Percentiles rank a stretch among this genome's conserved stretches.
Conservation (phyloP, 2,113 vertebrate genomes). For the Argyrosomus japonicus region DNA sequence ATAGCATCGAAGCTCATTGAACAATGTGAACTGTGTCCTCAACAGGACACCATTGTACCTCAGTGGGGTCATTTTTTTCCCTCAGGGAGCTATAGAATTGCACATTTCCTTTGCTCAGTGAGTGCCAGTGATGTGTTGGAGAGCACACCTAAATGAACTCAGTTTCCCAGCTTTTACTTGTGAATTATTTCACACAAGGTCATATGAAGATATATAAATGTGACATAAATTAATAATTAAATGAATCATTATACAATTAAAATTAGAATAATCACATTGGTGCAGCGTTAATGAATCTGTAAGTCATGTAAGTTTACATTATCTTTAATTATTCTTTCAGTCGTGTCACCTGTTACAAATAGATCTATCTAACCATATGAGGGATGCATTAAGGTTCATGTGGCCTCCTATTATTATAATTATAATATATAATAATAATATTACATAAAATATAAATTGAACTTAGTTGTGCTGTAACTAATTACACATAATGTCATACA, state of each 20-base stretch:
- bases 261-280: not conserved
- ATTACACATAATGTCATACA: not conserved
- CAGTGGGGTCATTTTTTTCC: conserved; percentile 56
- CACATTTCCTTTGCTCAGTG: conserved; percentile 66
- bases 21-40: conserved; percentile 80
- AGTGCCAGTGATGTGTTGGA: conserved; percentile 45
- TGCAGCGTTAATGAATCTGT: not conserved
- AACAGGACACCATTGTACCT: conserved; percentile 78
- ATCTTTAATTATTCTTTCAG: not conserved
- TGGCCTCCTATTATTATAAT: not conserved
- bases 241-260: too few relatives aligned
- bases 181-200: not conserved
- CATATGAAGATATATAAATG: not conserved
- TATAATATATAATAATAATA: too few relatives aligned
- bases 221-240: not conserved
- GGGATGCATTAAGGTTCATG: not conserved
- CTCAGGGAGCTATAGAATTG: conserved; percentile 78
- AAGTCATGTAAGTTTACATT: not conserved
- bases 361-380: not conserved
- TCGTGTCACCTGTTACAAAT: not conserved
- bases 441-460: too few relatives aligned
- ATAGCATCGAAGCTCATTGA: conserved; percentile 58
- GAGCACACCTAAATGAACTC: conserved; percentile 23
- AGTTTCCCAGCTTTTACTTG: conserved; percentile 12
- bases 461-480: not conserved